These are phyloP conservation scores for Pemphigus obesinymphae DNA, from an alignment of 1,140 invertebrate genomes.

Conservation along the genomic window DNA sequence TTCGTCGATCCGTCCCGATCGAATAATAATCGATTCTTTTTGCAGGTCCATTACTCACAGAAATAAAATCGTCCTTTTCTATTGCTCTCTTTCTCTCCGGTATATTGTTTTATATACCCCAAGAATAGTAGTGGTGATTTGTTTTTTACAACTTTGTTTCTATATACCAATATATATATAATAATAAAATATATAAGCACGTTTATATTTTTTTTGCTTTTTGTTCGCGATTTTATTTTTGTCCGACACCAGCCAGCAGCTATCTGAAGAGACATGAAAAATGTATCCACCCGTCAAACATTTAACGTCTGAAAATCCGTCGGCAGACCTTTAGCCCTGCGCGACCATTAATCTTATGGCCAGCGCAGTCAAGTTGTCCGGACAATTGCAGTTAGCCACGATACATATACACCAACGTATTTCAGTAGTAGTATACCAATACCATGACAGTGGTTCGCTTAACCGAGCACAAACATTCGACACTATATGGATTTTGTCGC, in stretches of 20 bases:
- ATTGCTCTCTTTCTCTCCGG: neutral
- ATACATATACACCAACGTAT: too few relatives aligned
- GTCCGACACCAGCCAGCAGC: neutral
- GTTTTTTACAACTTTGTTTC: neutral
- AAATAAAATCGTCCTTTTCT: neutral
- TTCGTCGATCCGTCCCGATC: too few relatives aligned
- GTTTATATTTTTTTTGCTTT: neutral
- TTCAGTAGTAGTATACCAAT: too few relatives aligned
- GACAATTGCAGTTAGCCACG: neutral
- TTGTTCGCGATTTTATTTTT: neutral
- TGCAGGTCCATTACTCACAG: too few relatives aligned
- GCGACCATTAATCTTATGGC: slow-evolving; percentile 21
- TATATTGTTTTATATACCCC: neutral
- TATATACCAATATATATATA: too few relatives aligned
- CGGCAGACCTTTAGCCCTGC: neutral
- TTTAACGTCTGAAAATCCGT: slow-evolving; percentile 33
- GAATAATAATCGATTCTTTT: neutral
- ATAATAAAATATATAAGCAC: too few relatives aligned
- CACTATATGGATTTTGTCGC: neutral
- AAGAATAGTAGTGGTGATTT: slow-evolving; percentile 18
- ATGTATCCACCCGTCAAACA: slow-evolving; percentile 34
- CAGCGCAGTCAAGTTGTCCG: neutral
- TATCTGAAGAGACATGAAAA: slow-evolving; percentile 31
- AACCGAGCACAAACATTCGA: neutral
- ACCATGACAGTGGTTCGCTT: neutral